phyloP scores from a whole-genome alignment of 2,797 vertebrate genomes.

The Spondyliosoma cantharus region DNA sequence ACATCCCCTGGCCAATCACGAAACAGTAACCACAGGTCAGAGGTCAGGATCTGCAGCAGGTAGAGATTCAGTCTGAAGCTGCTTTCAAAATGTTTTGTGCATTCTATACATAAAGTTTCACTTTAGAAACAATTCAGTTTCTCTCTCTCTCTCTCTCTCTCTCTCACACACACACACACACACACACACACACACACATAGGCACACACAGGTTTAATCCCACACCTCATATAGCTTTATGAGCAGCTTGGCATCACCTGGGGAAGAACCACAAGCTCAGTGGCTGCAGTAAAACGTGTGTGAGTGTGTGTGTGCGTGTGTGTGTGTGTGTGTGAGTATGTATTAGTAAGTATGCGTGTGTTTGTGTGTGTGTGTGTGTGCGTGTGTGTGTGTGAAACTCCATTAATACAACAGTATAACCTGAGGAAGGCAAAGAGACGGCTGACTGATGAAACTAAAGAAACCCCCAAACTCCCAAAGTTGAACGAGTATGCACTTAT shows the following conservation, averaged over 20 bases:
- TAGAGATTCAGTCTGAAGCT: background rate
- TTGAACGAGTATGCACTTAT: conserved; percentile 15
- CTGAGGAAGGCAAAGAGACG: conserved; percentile 7
- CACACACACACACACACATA: conserved; percentile 8
- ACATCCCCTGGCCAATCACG: background rate
- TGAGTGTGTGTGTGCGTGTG: conserved; percentile 12
- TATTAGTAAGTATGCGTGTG: conserved; percentile 7
- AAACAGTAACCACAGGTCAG: conserved; percentile 8
- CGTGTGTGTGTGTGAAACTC: conserved; percentile 21
- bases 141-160: too few relatives aligned
- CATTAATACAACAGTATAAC: conserved; percentile 35
- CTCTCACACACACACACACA: conserved; percentile 12
- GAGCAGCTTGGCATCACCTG: conserved; percentile 35
- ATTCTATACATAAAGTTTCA: conserved; percentile 13
- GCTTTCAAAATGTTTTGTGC: background rate
- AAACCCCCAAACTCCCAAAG: conserved; percentile 21
- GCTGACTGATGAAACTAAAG: conserved; percentile 34
- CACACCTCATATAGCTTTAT: conserved; percentile 57
- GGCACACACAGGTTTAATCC: conserved; percentile 43
- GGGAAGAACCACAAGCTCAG: conserved; percentile 35
- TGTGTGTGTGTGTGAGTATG: background rate
- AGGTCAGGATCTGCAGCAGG: conserved; percentile 5
- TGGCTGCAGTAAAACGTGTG: conserved; percentile 17
- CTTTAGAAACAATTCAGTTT: conserved; percentile 6
- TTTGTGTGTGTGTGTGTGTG: conserved; percentile 11